Conservation (phyloP, 1,140 invertebrate genomes). For the Ostrea edulis region DNA sequence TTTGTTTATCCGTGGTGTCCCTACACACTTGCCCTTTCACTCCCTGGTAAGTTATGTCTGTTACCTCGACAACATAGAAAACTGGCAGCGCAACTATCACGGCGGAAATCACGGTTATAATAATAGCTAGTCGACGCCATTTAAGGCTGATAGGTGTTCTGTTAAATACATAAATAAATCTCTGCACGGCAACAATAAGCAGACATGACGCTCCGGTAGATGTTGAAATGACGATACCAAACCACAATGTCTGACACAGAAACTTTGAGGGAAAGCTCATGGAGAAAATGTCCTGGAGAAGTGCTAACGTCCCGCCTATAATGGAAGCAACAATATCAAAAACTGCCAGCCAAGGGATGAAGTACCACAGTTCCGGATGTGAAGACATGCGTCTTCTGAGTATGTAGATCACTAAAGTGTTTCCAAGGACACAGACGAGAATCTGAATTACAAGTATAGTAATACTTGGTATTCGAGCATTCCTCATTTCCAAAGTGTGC, state of each 20-base stretch:
- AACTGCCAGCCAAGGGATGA: slow-evolving; percentile 21
- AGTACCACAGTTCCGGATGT: background rate
- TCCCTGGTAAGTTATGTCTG: background rate
- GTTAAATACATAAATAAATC: background rate
- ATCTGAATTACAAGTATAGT: background rate
- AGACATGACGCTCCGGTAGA: background rate
- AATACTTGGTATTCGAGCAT: slow-evolving; percentile 13
- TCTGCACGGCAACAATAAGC: slow-evolving; percentile 5
- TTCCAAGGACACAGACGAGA: background rate
- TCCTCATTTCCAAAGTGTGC: background rate
- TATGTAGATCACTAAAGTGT: slow-evolving; percentile 9
- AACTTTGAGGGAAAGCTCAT: background rate
- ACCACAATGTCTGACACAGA: slow-evolving; percentile 15
- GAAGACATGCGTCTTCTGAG: background rate
- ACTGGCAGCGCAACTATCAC: slow-evolving; percentile 14
- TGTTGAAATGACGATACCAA: background rate
- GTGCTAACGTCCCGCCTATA: background rate
- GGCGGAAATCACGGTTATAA: background rate
- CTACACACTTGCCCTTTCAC: background rate
- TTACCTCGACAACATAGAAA: background rate
- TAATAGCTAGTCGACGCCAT: background rate
- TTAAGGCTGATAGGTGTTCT: background rate
- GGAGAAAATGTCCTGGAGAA: slow-evolving; percentile 2
- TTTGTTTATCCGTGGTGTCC: background rate
- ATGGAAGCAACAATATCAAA: background rate